Percentiles rank a stretch among this genome's conserved stretches.
Evolutionary conservation across 2,113 vertebrate genomes (phyloP).

Genomic region (Brienomyrus brachyistius): DNA sequence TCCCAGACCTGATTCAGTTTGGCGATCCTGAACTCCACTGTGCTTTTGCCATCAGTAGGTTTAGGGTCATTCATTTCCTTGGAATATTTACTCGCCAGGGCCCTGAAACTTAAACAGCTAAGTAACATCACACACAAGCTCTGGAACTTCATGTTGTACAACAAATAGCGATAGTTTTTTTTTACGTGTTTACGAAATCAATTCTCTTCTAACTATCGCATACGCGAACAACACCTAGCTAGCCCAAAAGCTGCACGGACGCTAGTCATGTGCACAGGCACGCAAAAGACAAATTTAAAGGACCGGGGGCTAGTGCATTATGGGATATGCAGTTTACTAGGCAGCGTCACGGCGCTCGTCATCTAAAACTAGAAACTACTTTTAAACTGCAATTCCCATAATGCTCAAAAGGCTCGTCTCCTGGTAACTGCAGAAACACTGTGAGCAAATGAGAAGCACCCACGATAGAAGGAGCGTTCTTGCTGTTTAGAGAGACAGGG

Average conservation of each 20-base stretch:
- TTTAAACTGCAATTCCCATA: slow-evolving; percentile 40
- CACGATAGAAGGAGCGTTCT: slow-evolving; percentile 35
- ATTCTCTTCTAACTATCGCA: neutral
- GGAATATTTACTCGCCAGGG: slow-evolving; percentile 74
- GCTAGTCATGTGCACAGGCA: slow-evolving; percentile 38
- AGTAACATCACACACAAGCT: slow-evolving; percentile 31
- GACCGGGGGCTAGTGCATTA: neutral
- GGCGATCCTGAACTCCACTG: slow-evolving; percentile 77
- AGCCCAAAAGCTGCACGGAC: neutral
- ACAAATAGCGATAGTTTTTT: neutral
- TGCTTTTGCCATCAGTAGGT: slow-evolving; percentile 36
- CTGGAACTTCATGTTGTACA: slow-evolving; percentile 36
- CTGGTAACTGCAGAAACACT: slow-evolving; percentile 33
- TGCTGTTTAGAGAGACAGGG: neutral
- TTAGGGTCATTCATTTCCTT: slow-evolving; percentile 72
- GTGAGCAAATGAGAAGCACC: slow-evolving; percentile 50
- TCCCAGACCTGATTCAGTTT: slow-evolving; percentile 89
- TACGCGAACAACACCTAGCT: neutral
- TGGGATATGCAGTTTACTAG: slow-evolving; percentile 50
- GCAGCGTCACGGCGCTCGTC: accelerated
- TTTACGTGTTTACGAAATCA: neutral
- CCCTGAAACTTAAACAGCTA: slow-evolving; percentile 34
- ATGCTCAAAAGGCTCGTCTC: slow-evolving; percentile 25
- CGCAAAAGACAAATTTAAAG: neutral
- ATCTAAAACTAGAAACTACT: accelerated